Conservation (phyloP, 2,113 vertebrate species). For the Mystacornis crossleyi region DNA sequence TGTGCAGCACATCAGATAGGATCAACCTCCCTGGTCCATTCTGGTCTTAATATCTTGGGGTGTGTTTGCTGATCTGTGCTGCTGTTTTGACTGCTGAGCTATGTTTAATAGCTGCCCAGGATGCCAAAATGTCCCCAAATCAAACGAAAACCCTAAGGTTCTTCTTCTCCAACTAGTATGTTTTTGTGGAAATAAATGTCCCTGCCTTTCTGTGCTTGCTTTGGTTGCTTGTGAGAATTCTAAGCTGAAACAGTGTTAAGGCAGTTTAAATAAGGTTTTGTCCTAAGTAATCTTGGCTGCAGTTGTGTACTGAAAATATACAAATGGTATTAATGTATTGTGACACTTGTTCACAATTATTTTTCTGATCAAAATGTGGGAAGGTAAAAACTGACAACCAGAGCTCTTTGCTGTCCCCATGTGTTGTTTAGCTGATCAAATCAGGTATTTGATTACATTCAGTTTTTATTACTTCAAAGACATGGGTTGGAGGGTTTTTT, state of each 20-base stretch:
- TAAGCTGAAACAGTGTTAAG: background rate
- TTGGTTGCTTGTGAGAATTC: background rate
- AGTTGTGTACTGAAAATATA: background rate
- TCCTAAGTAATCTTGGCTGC: background rate
- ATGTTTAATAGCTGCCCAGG: background rate
- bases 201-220: background rate
- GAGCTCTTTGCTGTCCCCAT: background rate
- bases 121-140: background rate
- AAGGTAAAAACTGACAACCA: background rate
- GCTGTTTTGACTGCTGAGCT: background rate
- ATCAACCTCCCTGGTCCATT: background rate
- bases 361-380: background rate
- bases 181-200: background rate
- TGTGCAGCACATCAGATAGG: background rate
- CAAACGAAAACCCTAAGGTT: background rate
- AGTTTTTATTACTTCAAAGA: background rate
- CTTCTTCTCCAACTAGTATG: fast-evolving
- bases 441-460: background rate
- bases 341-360: background rate
- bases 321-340: background rate
- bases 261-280: background rate
- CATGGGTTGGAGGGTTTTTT: background rate
- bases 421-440: background rate
- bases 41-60: background rate
- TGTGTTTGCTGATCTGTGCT: background rate